Percentiles rank a stretch among this genome's conserved stretches.
Evolutionary conservation across 1,140 invertebrate genomes (phyloP).

Genomic region (Bombus sibiricus): DNA sequence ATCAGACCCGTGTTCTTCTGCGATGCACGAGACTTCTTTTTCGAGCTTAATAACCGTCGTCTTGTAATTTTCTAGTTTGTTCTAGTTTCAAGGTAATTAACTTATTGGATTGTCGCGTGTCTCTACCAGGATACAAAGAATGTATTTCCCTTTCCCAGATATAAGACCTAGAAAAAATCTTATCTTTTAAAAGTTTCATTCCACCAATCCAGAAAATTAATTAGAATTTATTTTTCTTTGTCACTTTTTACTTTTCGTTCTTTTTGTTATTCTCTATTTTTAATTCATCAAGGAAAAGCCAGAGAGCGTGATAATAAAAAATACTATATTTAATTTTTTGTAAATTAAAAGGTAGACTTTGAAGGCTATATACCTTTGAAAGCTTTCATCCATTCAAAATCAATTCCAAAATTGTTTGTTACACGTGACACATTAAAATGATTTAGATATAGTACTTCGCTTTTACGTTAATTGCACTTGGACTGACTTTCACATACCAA

Average conservation of each 20-base stretch:
- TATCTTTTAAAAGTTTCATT: not conserved
- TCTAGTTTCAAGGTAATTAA: conserved; percentile 52
- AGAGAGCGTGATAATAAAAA: not conserved
- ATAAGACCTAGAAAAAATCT: not conserved
- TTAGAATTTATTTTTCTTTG: not conserved
- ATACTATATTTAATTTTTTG: not conserved
- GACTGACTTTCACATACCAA: too few species aligned
- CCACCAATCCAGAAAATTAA: not conserved
- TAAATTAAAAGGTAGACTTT: not conserved
- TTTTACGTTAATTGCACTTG: not conserved
- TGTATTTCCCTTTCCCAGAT: not conserved
- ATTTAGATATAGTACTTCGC: not conserved
- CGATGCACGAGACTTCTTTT: not conserved
- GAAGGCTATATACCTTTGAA: not conserved
- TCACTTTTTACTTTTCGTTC: not conserved
- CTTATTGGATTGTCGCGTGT: conserved; percentile 44
- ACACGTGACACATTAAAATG: not conserved
- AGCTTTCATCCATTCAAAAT: not conserved
- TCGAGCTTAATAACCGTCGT: conserved; percentile 51
- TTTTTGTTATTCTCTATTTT: not conserved
- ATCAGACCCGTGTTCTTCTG: not conserved
- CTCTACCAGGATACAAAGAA: not conserved
- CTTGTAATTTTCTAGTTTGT: conserved; percentile 47
- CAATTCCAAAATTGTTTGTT: not conserved
- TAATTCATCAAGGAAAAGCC: not conserved